Evolutionary conservation across 2,888 invertebrate genomes (phyloP), one percentile per base, ranked within the genome.

Genomic region (Dendrolimus pini): DNA sequence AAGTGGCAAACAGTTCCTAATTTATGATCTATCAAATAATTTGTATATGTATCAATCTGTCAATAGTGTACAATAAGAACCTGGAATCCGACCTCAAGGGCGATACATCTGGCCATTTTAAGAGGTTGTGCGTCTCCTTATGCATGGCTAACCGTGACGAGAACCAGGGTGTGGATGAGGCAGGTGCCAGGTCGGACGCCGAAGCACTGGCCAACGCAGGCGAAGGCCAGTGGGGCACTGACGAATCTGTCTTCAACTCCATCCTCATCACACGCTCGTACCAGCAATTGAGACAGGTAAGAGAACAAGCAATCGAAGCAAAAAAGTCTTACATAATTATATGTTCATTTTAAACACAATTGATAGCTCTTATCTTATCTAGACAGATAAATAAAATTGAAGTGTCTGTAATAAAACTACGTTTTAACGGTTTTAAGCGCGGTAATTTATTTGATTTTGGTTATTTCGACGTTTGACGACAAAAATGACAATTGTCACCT

Each of bases 61-160:
- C 47, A 41, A n/a, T 80, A 96, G 97, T 97, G 75, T 97, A 95
- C 83, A 94, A 94, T 68, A 96, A 94, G 81, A 83, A 93, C 60
- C 85, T 98, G 64, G 98, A 98, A 78, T 94, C 94, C 8, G 97
- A 97, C 77, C 89, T 98, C 69, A 95, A 95, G 78, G 96, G 95
- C 56, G 99, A 99, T 82, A 98, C 98, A 8, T 97, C 97, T 10
- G 98, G 98, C n/a, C 96, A 97, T 83, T 99, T 99, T 89, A 96
- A 96, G 88, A 93, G 97, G 61, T 92, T 99, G 56, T 94, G 98
- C 70, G 95, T 98, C 30, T 97, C 98, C 0, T 89, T 97, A 57
- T 94, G 95, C 69, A 95, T 95, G 92, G 97, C 96, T 60, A 97
- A 97, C 78, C 94, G 98, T 56, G 96, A 97, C 78, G 98, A 99